These are phyloP conservation scores for Leptarthrus brevirostris DNA, from an alignment of 2,888 invertebrate genomes.

Conservation along the genomic window DNA sequence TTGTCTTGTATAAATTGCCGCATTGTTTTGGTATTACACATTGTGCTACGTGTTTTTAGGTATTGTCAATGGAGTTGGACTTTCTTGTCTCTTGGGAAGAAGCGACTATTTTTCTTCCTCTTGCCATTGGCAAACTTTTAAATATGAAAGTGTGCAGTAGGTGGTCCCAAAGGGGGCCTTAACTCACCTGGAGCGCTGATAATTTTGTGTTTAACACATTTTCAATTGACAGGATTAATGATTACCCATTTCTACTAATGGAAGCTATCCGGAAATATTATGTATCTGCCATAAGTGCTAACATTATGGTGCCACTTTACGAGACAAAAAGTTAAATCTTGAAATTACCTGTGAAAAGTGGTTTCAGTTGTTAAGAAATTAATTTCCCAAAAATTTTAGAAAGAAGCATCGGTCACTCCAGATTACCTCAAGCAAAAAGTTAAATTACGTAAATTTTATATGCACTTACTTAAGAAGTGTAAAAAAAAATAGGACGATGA, in stretches of 20 bases:
- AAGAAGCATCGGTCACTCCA: not conserved
- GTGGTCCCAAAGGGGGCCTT: not conserved
- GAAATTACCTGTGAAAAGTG: not conserved
- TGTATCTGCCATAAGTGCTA: not conserved
- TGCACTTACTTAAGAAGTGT: not conserved
- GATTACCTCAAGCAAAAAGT: not conserved
- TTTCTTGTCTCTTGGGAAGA: not conserved
- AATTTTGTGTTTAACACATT: too few relatives aligned
- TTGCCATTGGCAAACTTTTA: conserved; percentile 6
- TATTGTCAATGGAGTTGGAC: not conserved
- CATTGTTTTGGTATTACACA: conserved; percentile 4
- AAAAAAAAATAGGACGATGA: not conserved
- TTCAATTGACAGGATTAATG: conserved; percentile 25
- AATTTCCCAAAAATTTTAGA: not conserved
- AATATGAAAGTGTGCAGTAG: not conserved
- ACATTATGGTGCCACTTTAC: not conserved
- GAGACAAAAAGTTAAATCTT: not conserved
- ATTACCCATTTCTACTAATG: not conserved
- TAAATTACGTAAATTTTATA: not conserved
- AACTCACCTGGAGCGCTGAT: not conserved
- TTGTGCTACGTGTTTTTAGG: not conserved
- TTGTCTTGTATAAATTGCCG: conserved; percentile 22
- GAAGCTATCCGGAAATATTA: not conserved
- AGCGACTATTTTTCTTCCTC: not conserved
- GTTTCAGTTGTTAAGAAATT: not conserved